Evolutionary conservation across 2,888 invertebrate genomes (phyloP), one percentile per base, ranked within the genome.

Genomic region (Amblyteles armatorius): DNA sequence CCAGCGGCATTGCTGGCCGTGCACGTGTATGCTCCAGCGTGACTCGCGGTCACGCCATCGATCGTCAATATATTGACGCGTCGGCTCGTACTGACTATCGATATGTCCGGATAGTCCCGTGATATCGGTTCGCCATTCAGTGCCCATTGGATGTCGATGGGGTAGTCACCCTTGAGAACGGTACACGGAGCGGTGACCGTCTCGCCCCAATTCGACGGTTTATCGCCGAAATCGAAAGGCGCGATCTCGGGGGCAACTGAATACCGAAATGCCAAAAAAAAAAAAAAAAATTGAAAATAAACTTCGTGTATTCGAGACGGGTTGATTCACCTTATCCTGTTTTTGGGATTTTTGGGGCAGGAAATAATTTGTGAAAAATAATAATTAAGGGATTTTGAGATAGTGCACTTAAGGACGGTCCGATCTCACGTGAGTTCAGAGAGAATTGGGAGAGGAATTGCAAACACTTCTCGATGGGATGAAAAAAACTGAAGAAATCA

Each of bases 161-260:
- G 97, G 82, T 96, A 94, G 94, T 97, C 97, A 86, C 97, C 97
- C 94, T 96, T 96, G 85, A 96, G 95, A 79, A 96, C 95, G 86
- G 96, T 96, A 93, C 97, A 97, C 84, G 95, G 95, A 91, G 96
- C 95, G 92, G 96, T 96, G 63, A 96, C 95, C 74, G 95, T 95
- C 92, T 97, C 96, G 83, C 96, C 97, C 88, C 96, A 96, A 93
- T 96, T 96, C 63, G 96, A 94, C n/a, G 96, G 95, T 92, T 96
- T 96, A 81, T 96, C 96, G 86, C 96, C 97, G 91, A 97, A 96
- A 87, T 94, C 93, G 92, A 97, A 97, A 85, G 96, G 96, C 87
- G 96, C 95, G 91, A 97, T 96, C 95, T 96, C 96, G 87, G 97
- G 97, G 91, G 96, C 95, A 94, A 97, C 97, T 97, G 26, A 11